Conservation (phyloP, 1,140 invertebrate genomes). For the Aradophagus sp. region DNA sequence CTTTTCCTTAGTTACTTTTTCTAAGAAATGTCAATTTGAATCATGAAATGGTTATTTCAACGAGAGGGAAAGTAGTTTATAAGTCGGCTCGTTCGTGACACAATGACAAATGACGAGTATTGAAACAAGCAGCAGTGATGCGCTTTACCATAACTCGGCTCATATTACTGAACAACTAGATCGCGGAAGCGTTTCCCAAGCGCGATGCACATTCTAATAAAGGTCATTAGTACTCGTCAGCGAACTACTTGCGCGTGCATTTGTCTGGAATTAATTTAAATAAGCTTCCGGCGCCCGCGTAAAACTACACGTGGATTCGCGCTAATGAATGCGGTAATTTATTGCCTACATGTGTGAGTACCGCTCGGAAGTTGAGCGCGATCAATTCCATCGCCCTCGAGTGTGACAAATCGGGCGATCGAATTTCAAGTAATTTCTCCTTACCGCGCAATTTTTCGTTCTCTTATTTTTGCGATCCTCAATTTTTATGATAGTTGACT, state of each 20-base stretch:
- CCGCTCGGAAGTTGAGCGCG: slow-evolving; percentile 29
- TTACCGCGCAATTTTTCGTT: too few relatives aligned
- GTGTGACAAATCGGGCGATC: too few relatives aligned
- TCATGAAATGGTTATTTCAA: too few relatives aligned
- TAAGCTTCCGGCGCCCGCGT: slow-evolving; percentile 23
- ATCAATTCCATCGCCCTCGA: slow-evolving; percentile 22
- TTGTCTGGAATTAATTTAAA: slow-evolving; percentile 45
- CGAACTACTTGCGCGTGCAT: slow-evolving; percentile 31
- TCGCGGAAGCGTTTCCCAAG: slow-evolving; percentile 23
- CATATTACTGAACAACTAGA: slow-evolving; percentile 21
- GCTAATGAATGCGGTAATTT: slow-evolving; percentile 41
- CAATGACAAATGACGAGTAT: too few relatives aligned
- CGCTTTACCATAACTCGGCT: slow-evolving; percentile 18
- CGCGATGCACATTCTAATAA: slow-evolving; percentile 45
- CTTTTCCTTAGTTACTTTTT: too few relatives aligned
- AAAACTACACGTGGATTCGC: slow-evolving; percentile 16
- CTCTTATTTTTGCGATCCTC: too few relatives aligned
- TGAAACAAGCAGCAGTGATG: too few relatives aligned
- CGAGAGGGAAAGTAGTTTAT: too few relatives aligned
- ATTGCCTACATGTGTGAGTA: slow-evolving; percentile 22
- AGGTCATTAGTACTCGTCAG: slow-evolving; percentile 45
- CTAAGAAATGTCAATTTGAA: too few relatives aligned
- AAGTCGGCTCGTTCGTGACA: too few relatives aligned
- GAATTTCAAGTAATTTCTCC: too few relatives aligned
- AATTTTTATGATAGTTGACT: too few relatives aligned